Evolutionary conservation across 1,140 invertebrate species (phyloP).

Genomic region (Ceratosolen solmsi): DNA sequence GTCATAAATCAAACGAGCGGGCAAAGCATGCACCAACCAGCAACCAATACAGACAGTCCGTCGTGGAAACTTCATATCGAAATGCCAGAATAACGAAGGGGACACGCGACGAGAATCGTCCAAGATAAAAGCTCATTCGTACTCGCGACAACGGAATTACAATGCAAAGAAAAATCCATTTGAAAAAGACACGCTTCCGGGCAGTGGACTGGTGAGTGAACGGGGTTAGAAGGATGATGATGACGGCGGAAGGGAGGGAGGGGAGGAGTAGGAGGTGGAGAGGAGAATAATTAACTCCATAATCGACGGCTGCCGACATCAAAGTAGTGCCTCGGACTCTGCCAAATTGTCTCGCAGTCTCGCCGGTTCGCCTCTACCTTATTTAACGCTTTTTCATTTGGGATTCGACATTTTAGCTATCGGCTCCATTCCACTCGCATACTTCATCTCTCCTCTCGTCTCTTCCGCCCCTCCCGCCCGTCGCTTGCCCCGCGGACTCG

Average conservation of each 20-base stretch:
- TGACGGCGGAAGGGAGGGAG: constrained; percentile 45
- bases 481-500: no score
- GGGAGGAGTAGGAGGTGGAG: constrained; percentile 15
- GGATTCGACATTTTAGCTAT: neutral
- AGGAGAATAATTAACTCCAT: constrained; percentile 63
- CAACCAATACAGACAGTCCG: neutral
- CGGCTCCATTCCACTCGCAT: no score
- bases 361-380: no score
- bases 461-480: neutral
- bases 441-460: neutral
- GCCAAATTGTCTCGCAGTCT: neutral
- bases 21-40: neutral
- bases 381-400: neutral
- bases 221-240: no score
- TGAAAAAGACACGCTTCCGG: neutral
- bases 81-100: neutral
- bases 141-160: constrained; percentile 16
- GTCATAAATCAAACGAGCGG: neutral
- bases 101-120: no score
- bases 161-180: constrained; percentile 29
- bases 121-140: neutral
- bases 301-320: constrained; percentile 61
- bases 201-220: no score
- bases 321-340: constrained; percentile 54
- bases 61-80: neutral